Base-by-base conservation (phyloP, 2,113 vertebrate genomes). In the Blennius ocellaris region DNA sequence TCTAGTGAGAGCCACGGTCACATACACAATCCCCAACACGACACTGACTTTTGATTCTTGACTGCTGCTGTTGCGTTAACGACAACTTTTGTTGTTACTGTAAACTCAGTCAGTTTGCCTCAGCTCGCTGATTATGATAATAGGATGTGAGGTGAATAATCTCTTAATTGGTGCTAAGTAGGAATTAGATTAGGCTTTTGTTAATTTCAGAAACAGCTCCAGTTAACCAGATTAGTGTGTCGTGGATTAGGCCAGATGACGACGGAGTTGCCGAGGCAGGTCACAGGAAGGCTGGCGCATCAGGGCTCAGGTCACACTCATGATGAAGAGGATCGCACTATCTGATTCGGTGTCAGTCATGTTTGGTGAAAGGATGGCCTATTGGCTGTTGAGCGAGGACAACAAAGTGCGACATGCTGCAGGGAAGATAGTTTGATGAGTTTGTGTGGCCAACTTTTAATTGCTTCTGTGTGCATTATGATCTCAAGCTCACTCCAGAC, bases 81-180 rank as follows among this genome's bases (percentile, higher is more conserved):
- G 48, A 80, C 59, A 30, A 30, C 21, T 4, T 30, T 50, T 51
- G 44, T 47, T 60, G 60, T 65, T 40, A 54, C 15, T 36, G 52
- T 76, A 30, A 30, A 30, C 21, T 30, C 21, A 2, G 50, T 65
- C 63, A 10, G 51, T 73, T 69, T 79, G 74, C 70, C 71, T 70
- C 67, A 82, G 40, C 70, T 43, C 1, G 55, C 77, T 78, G 78
- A 82, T 86, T 83, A 80, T 48, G 73, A 87, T 90, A 87, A 90
- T 82, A 75, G 86, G 84, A 86, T 90, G 67, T 66, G 61, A 63
- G 83, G 87, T 85, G 80, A 86, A 73, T 90, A 92, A 92, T 90
- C 90, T 89, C 81, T 86, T 92, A 89, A 92, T 92, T 89, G 74
- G 78, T 86, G 87, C 80, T 90, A 90, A 92, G 30, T 90, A 86